Evolutionary conservation across 2,888 invertebrate genomes (phyloP), one percentile per base, ranked within the genome.

Genomic region (Nomada fucata): DNA sequence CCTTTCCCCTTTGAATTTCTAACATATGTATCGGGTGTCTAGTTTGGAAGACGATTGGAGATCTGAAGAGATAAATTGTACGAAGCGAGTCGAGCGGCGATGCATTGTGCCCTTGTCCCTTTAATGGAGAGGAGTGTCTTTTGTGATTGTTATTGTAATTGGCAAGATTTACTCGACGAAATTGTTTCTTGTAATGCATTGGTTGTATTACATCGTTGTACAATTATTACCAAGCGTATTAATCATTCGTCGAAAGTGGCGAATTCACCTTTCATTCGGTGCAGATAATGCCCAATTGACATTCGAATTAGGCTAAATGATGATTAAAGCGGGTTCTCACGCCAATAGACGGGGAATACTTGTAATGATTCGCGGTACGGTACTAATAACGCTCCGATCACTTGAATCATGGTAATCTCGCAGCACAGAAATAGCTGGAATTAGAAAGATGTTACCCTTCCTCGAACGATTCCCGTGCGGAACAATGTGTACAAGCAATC

Each of bases 401-500:
- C 29, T 47, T 44, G 10, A 36, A 26, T 23, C n/a, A 18, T 53
- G 26, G 57, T 47, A 18, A 65, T 68, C 44, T 7, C 13, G 18
- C 18, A 10, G 18, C 11, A 57, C 18, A 53, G 61, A 63, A 59
- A 44, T 61, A 44, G 55, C 15, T 20, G 13, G n/a, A 60, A 61
- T 59, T 2, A 42, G 36, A 36, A 26, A 50, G 59, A 61, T 47
- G 69, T 72, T 64, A 52, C 67, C 13, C 29, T 55, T 61, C 47
- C 47, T 18, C 44, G 55, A 67, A 73, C 64, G 53, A 63, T 57
- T 29, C 61, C 74, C 47, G 71, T 65, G 70, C 50, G 36, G 78
- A 83, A 85, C 82, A 85, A 83, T 82, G 77, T 78, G 77, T 73
- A 57, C 57, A 53, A 20, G 83, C 67, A 85, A 86, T 81, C 82